Evolutionary conservation across 2,797 vertebrate genomes (phyloP).

Genomic region (Clangula hyemalis): DNA sequence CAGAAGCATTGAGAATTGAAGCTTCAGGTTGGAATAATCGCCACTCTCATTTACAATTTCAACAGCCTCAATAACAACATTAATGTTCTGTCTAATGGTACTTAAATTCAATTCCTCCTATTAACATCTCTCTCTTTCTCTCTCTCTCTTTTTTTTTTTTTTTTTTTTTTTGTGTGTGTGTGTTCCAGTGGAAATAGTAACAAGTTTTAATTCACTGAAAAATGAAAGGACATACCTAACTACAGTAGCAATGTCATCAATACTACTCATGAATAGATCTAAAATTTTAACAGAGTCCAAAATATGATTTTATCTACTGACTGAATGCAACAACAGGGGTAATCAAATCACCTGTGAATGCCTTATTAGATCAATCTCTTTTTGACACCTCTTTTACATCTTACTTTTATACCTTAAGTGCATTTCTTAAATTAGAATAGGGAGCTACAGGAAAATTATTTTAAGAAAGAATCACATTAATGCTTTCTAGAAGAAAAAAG

Average conservation of each 20-base stretch:
- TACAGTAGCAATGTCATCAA: conserved; percentile 17
- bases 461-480: conserved; percentile 17
- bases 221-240: conserved; percentile 39
- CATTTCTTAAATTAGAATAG: conserved; percentile 8
- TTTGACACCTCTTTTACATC: conserved; percentile 37
- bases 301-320: conserved; percentile 55
- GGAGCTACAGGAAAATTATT: conserved; percentile 11
- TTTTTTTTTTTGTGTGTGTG: neutral
- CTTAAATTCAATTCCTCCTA: neutral
- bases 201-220: conserved; percentile 29
- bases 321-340: conserved; percentile 32
- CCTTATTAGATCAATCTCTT: conserved; percentile 53
- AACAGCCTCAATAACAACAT: neutral
- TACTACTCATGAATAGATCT: conserved; percentile 28
- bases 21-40: neutral
- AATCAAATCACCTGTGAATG: conserved; percentile 51
- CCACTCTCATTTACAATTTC: neutral
- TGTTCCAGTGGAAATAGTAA: neutral
- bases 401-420: conserved; percentile 1
- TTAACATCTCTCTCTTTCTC: neutral
- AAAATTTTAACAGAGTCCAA: conserved; percentile 66
- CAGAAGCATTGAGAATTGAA: neutral
- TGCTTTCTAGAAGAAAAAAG: neutral
- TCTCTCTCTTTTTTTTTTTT: neutral
- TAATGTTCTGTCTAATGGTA: neutral